phyloP scores from a whole-genome alignment of 2,797 vertebrate species.

The Crocidura indochinensis region DNA sequence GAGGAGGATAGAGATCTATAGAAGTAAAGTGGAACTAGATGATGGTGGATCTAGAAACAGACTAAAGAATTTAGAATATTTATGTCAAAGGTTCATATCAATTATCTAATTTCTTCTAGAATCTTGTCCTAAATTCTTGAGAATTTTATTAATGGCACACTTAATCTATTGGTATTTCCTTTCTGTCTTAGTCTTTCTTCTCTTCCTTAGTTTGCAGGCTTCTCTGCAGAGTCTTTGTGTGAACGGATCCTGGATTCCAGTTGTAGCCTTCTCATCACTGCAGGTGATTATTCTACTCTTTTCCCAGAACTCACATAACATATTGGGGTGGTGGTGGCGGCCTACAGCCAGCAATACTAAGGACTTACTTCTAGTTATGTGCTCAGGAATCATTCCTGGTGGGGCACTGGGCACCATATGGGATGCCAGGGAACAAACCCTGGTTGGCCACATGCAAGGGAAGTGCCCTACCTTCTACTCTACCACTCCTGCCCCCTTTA shows the following conservation, averaged over 20 bases:
- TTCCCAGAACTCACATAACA: not conserved
- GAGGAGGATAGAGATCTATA: not conserved
- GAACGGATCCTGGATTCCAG: constrained; percentile 96
- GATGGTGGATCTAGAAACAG: constrained; percentile 36
- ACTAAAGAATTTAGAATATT: constrained; percentile 43
- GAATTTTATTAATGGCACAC: constrained; percentile 33
- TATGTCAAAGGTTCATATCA: constrained; percentile 54
- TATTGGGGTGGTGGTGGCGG: too few species aligned
- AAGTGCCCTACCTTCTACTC: too few species aligned
- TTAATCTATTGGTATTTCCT: not conserved
- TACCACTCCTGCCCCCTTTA: too few species aligned
- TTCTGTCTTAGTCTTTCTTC: constrained; percentile 64
- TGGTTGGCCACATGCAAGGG: too few species aligned
- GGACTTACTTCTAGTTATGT: too few species aligned
- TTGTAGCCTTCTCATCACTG: constrained; percentile 96
- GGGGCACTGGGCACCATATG: too few species aligned
- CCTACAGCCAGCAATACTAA: too few species aligned
- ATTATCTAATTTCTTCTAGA: constrained; percentile 60
- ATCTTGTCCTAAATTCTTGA: constrained; percentile 48
- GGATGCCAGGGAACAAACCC: too few species aligned
- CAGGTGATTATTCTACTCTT: constrained; percentile 91
- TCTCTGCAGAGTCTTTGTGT: constrained; percentile 97
- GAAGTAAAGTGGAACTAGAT: constrained; percentile 58
- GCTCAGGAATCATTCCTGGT: too few species aligned
- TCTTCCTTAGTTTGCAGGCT: constrained; percentile 96